Evolutionary conservation across 2,797 vertebrate species (phyloP), one percentile per base, ranked within the genome.

Genomic region (Pipistrellus pygmaeus): DNA sequence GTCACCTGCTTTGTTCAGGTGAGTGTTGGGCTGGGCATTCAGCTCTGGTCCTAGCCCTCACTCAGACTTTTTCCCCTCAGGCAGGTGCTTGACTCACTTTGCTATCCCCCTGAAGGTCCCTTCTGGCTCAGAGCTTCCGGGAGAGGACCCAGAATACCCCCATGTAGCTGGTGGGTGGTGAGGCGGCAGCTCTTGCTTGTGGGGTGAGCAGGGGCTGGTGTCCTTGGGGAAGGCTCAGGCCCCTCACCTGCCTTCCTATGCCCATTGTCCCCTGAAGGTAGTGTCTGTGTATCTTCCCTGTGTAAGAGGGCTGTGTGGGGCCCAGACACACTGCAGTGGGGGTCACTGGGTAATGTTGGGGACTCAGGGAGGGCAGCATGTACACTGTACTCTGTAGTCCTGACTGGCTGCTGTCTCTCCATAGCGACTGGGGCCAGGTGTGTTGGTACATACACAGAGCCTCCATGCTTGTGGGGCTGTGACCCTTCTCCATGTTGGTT

Each of bases 381-480:
- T 46, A 23, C 0, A 0, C 7, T 13, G 20, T 30, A 32, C 21
- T 17, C 30, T 64, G 38, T 44, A 6, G 23, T n/a, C 2, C 25
- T 2, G 14, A 46, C 84, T 30, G 8, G 32, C 18, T 8, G 8
- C 46, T 27, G 4, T 10, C 23, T 64, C 25, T 30, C 11, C 9
- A 5, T 23, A 0, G 6, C 41, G 0, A 0, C 60, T 3, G 5
- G 14, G n/a, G n/a, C n/a, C 57, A 20, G 35, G 27, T 55, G 8
- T 27, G 27, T 10, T 5, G 2, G 5, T 55, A 38, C 0, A 41
- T 53, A 23, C 21, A 5, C 12, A 5, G 71, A 62, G 38, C n/a
- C 10, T 15, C 41, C 11, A 9, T 55, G 14, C 17, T n/a, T 27
- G 3, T 8, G 9, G 23, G 48, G 53, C 53, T 2, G 15, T 13